A percentile compares a stretch with the other conserved stretches of the same genome.
These are phyloP conservation scores for Collichthys lucidus DNA, from an alignment of 2,113 vertebrate species.

Conservation along the genomic window DNA sequence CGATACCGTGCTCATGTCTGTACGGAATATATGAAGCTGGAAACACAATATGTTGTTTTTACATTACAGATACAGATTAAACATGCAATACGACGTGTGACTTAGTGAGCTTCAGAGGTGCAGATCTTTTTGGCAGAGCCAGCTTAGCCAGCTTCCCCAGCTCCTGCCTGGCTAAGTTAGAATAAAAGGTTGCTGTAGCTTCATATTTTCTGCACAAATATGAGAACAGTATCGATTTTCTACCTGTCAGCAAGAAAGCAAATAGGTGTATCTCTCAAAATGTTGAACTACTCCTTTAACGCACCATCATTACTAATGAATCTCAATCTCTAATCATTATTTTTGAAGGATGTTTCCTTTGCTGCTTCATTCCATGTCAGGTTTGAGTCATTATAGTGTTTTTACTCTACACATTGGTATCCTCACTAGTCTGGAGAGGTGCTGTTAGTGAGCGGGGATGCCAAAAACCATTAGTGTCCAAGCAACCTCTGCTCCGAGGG, in stretches of 20 bases:
- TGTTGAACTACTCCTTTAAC: slow-evolving; percentile 1
- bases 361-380: not conserved
- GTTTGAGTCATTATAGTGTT: slow-evolving; percentile 20
- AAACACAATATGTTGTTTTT: not conserved
- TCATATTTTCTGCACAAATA: not conserved
- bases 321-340: not conserved
- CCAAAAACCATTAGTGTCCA: slow-evolving; percentile 56
- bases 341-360: not conserved
- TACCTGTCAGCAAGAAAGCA: not conserved
- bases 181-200: not conserved
- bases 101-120: not conserved
- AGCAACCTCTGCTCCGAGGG: slow-evolving; percentile 48
- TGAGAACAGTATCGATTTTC: not conserved
- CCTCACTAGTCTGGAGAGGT: slow-evolving; percentile 20
- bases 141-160: not conserved
- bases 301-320: not conserved
- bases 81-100: not conserved
- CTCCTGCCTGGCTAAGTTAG: slow-evolving; percentile 1
- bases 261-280: not conserved
- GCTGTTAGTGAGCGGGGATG: slow-evolving; percentile 38
- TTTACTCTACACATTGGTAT: slow-evolving; percentile 24
- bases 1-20: not conserved
- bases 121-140: not conserved
- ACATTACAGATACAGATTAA: not conserved
- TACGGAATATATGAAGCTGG: not conserved